Percentiles rank a stretch among this genome's conserved stretches.
Conservation (phyloP, 2,888 invertebrate genomes). For the Asteroscopus sphinx region DNA sequence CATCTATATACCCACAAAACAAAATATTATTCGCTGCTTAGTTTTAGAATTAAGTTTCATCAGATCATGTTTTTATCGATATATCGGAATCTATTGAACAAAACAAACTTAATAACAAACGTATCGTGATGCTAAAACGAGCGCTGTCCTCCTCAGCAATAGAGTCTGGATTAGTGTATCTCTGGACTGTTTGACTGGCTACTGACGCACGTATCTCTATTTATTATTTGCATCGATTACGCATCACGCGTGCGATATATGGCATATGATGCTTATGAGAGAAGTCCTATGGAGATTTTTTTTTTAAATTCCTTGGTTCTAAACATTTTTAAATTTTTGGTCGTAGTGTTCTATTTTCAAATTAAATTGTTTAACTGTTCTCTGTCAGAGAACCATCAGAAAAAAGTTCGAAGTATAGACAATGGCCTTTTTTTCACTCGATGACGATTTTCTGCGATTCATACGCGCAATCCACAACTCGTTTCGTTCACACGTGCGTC, state of each 20-base stretch:
- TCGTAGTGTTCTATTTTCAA: conserved; percentile 1
- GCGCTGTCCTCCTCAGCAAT: conserved; percentile 32
- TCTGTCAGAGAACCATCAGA: not conserved
- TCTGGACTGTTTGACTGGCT: conserved; percentile 28
- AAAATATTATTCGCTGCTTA: conserved; percentile 42
- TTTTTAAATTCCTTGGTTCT: not conserved
- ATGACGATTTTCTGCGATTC: conserved; percentile 20
- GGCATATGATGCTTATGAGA: conserved; percentile 21
- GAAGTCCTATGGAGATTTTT: conserved; percentile 17
- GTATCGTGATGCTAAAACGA: conserved; percentile 38
- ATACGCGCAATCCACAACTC: conserved; percentile 2
- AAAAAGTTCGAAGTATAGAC: not conserved
- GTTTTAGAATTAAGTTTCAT: conserved; percentile 40
- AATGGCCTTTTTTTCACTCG: not conserved
- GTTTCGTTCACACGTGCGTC: conserved; percentile 5
- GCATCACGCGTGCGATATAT: conserved; percentile 20
- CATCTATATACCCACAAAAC: conserved; percentile 13
- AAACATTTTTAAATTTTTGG: not conserved
- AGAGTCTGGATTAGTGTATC: conserved; percentile 41
- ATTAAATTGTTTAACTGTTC: not conserved
- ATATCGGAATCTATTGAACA: conserved; percentile 18
- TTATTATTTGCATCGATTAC: conserved; percentile 38
- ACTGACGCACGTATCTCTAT: conserved; percentile 40
- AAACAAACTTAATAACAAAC: conserved; percentile 36
- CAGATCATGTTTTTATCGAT: conserved; percentile 50